Conservation (phyloP, 2,113 vertebrate genomes). For the Acrocephalus arundinaceus region DNA sequence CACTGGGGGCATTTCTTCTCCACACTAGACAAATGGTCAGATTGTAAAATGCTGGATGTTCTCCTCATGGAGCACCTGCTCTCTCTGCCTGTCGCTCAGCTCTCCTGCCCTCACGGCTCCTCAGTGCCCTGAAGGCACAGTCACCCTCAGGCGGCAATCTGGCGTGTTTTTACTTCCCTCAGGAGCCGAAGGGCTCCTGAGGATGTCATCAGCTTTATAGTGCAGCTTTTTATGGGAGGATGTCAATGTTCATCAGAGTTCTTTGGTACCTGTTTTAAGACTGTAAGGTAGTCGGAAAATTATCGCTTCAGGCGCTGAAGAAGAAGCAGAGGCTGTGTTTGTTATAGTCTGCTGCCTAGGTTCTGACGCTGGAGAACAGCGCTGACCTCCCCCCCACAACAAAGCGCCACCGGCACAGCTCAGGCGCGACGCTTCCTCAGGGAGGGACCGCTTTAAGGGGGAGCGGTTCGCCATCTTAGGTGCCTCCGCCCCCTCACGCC, state of each 20-base stretch:
- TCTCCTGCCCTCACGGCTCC: background rate
- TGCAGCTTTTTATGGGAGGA: background rate
- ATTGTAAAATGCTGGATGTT: fast-evolving
- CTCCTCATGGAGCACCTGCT: background rate
- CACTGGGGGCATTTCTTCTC: background rate
- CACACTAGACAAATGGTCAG: fast-evolving
- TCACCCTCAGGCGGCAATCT: fast-evolving
- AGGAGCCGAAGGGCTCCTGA: fast-evolving
- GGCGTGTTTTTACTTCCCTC: fast-evolving
- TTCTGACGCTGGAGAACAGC: fast-evolving
- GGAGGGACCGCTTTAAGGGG: background rate
- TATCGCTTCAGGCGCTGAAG: background rate
- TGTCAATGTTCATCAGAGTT: background rate
- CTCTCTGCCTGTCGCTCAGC: background rate
- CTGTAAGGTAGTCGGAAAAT: background rate
- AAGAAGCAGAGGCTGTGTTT: no score
- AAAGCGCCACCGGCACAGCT: fast-evolving
- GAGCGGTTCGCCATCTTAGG: conserved; percentile 47
- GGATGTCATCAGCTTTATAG: background rate
- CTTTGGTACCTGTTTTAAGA: background rate
- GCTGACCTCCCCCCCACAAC: fast-evolving
- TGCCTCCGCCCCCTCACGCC: background rate
- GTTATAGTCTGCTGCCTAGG: fast-evolving
- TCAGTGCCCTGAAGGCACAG: background rate
- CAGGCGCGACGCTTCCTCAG: fast-evolving